Conservation (phyloP, 2,888 invertebrate genomes). For the Euproctis similis region DNA sequence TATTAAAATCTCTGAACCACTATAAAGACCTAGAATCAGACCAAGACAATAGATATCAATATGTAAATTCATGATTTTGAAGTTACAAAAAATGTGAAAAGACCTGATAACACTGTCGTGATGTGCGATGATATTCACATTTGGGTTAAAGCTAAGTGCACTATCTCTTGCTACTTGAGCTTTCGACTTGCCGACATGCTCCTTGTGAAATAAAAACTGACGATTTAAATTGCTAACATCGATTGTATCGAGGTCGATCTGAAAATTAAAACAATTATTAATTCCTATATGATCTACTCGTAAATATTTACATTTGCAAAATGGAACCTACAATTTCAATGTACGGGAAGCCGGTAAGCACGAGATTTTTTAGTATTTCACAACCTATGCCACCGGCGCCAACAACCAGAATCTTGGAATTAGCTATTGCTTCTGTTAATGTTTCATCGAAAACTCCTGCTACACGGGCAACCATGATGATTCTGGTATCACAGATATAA, state of each 20-base stretch:
- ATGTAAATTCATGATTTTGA: no score
- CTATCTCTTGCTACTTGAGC: constrained; percentile 93
- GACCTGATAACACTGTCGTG: constrained; percentile 96
- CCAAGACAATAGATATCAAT: no score
- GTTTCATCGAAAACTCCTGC: constrained; percentile 80
- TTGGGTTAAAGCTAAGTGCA: constrained; percentile 90
- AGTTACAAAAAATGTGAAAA: no score
- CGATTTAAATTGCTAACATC: constrained; percentile 99
- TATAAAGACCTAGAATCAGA: no score
- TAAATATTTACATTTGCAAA: neutral
- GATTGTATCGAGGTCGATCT: constrained; percentile 99
- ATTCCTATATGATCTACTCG: neutral
- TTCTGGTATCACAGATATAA: no score
- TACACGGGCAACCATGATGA: constrained; percentile 78
- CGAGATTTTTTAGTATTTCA: constrained; percentile 97
- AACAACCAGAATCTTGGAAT: constrained; percentile 87
- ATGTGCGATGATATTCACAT: constrained; percentile 90
- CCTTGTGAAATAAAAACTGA: constrained; percentile 98
- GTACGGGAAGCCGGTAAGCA: constrained; percentile 92
- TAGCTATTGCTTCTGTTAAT: constrained; percentile 79
- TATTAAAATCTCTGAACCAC: no score
- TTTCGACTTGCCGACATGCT: constrained; percentile 98
- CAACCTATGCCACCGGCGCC: constrained; percentile 99
- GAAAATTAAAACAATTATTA: constrained; percentile 47
- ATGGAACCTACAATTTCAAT: constrained; percentile 91